Evolutionary conservation across 2,797 vertebrate species (phyloP).

Genomic region (Scleropages formosus): DNA sequence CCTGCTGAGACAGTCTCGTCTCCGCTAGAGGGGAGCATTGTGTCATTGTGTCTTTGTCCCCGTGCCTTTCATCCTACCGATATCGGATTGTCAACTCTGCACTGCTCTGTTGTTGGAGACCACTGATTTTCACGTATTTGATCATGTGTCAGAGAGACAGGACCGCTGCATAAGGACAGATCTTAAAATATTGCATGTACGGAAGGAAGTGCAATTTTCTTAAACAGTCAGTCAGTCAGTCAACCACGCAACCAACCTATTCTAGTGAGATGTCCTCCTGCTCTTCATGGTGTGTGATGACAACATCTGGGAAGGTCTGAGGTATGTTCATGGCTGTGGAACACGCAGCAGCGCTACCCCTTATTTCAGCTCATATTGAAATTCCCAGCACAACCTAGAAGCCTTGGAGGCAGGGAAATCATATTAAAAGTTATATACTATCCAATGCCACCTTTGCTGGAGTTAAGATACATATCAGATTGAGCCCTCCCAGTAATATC

Average conservation of each 20-base stretch:
- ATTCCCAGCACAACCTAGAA: constrained; percentile 44
- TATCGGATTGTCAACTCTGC: no score
- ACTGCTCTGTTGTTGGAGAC: constrained; percentile 39
- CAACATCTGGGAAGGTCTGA: background rate
- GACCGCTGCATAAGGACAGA: background rate
- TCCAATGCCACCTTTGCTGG: constrained; percentile 52
- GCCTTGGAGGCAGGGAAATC: constrained; percentile 46
- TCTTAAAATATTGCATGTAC: background rate
- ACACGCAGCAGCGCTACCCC: background rate
- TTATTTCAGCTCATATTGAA: constrained; percentile 27
- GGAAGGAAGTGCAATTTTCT: background rate
- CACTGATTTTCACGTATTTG: constrained; percentile 16
- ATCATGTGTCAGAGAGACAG: background rate
- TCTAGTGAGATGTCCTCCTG: background rate
- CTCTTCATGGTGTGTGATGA: background rate
- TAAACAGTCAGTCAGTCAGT: background rate
- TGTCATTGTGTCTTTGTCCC: constrained; percentile 29
- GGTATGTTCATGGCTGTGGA: background rate
- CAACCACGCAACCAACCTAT: no score
- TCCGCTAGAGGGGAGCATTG: constrained; percentile 55
- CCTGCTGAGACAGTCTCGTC: background rate
- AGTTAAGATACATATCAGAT: constrained; percentile 56
- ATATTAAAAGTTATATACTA: constrained; percentile 38
- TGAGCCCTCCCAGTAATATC: constrained; percentile 60
- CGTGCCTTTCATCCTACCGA: background rate